phyloP scores from a whole-genome alignment of 2,113 vertebrate genomes.

The Paramormyrops kingsleyae region DNA sequence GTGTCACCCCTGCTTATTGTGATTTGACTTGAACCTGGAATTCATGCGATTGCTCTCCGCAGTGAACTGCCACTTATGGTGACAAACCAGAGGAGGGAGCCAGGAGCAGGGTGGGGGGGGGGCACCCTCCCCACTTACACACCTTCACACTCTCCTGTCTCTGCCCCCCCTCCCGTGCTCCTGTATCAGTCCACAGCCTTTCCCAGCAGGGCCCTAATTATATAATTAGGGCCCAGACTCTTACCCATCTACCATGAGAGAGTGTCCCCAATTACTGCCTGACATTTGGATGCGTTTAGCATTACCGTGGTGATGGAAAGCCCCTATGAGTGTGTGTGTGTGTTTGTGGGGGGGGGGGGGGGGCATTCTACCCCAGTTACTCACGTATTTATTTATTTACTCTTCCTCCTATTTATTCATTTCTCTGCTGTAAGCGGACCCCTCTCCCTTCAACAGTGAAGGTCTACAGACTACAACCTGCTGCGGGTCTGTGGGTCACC shows the following conservation, averaged over 20 bases:
- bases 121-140: neutral
- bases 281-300: slow-evolving; percentile 29
- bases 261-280: slow-evolving; percentile 24
- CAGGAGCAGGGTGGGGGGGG: neutral
- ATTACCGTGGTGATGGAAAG: slow-evolving; percentile 19
- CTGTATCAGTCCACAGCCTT: slow-evolving; percentile 20
- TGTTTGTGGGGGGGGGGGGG: neutral
- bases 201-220: slow-evolving; percentile 29
- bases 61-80: neutral
- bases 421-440: neutral
- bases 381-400: slow-evolving; percentile 5
- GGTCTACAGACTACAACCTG: neutral
- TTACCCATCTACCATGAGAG: slow-evolving; percentile 23
- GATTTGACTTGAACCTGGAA: neutral
- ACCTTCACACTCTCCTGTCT: neutral
- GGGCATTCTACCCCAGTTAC: neutral
- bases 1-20: neutral
- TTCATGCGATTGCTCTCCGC: neutral
- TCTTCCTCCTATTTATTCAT: neutral
- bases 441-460: neutral
- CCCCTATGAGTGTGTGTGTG: neutral
- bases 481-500: neutral
- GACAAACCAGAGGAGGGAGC: slow-evolving; percentile 8
- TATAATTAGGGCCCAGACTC: slow-evolving; percentile 26
- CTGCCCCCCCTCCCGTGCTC: neutral